Base-by-base conservation (phyloP, 1,140 invertebrate species). In the Drosophila obscura region DNA sequence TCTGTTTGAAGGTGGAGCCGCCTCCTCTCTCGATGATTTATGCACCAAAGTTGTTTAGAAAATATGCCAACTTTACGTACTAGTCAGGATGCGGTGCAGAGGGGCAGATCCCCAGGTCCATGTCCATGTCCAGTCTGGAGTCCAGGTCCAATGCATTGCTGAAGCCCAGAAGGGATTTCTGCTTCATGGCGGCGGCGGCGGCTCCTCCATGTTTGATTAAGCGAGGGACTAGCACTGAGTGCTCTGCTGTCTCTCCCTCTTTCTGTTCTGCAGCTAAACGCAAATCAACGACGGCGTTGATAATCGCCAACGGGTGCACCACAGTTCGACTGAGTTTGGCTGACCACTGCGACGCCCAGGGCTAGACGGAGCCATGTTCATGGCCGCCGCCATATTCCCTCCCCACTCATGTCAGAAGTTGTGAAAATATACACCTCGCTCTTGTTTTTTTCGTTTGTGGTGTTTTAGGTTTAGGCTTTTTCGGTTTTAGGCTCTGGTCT, bases 341-440 rank as follows among this genome's bases (percentile, higher is more conserved):
- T 50, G 46, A 39, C 41, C 26, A n/a, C 35, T 41, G 58, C 45
- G 19, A 19, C 19, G 19, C 52, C 52, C 57, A 56, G 56, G 59
- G 72, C 59, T 3, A 35, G 15, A 28, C 35, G 8, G 1, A 19
- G 44, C 39, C 45, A 26, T 44, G 60, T 24, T 26, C 26, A 2
- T 28, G 19, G 35, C 43, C 35, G 11, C 19, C 19, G 16, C 53
- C 53, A 58, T 59, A 73, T 64, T 19, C 19, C 19, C 19, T 19
- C 55, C 69, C 75, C 74, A 78, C 74, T 79, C 78, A 72, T 85
- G 82, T 82, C 78, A 72, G 65, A 79, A 88, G 78, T 88, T 88
- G 82, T 88, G 83, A 87, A 87, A 87, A 87, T 87, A 88, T 88
- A 88, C 82, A 87, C 83, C 83, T 87, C 44, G 65, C 65, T 67